Evolutionary conservation across 2,888 invertebrate species (phyloP).

Genomic region (Luperina nickerlii): DNA sequence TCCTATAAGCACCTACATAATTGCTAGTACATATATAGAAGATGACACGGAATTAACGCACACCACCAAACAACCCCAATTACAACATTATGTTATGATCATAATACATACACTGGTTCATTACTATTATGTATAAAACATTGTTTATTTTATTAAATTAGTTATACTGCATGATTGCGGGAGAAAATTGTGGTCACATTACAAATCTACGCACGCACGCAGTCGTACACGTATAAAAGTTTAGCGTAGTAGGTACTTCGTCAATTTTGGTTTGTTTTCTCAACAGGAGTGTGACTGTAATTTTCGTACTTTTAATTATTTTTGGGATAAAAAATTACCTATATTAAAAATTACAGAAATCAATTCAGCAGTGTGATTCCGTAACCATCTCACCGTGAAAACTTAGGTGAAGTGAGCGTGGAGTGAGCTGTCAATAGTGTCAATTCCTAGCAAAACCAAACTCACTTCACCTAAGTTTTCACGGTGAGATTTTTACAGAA

Average conservation of each 20-base stretch:
- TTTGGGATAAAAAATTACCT: not conserved
- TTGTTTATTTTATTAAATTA: not conserved
- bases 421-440: too few species aligned
- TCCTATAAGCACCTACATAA: not conserved
- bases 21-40: not conserved
- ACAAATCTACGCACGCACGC: not conserved
- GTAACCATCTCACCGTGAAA: too few species aligned
- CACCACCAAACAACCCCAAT: not conserved
- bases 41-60: not conserved
- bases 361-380: too few species aligned
- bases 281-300: not conserved
- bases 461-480: too few species aligned
- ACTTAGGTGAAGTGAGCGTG: too few species aligned
- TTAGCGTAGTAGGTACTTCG: not conserved
- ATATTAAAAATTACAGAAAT: not conserved
- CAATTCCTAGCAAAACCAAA: too few species aligned
- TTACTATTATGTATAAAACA: too few species aligned
- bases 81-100: not conserved
- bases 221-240: not conserved
- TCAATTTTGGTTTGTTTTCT: not conserved
- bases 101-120: not conserved
- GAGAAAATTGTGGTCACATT: not conserved
- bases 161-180: not conserved
- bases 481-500: too few species aligned
- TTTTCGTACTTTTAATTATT: not conserved